Evolutionary conservation across 2,888 invertebrate species (phyloP).

Genomic region (Megalurothrips usitatus): DNA sequence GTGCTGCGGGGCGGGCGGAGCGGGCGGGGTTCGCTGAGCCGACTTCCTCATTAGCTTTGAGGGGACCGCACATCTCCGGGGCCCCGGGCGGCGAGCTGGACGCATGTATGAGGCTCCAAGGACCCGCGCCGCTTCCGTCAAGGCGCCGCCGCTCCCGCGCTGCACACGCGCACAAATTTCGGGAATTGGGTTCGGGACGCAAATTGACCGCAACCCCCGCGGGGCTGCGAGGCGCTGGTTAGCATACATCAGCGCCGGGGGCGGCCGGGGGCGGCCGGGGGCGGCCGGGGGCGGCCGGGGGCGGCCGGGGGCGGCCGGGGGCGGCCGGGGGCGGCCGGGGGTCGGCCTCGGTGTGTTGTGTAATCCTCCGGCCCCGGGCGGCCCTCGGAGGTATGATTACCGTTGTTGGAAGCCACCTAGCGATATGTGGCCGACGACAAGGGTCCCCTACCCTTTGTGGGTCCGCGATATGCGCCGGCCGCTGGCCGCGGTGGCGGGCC

Average conservation of each 20-base stretch:
- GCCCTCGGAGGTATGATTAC: not conserved
- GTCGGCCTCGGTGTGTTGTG: not conserved
- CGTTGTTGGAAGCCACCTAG: not conserved
- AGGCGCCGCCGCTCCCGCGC: not conserved
- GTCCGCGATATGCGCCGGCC: too few relatives aligned
- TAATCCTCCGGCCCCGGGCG: not conserved
- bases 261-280: not conserved
- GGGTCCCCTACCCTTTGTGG: too few relatives aligned
- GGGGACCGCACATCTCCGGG: not conserved
- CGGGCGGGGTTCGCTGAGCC: not conserved
- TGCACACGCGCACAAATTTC: not conserved
- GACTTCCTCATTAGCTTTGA: slow-evolving; percentile 23
- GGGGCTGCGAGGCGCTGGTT: not conserved
- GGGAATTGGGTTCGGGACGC: slow-evolving; percentile 3
- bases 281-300: not conserved
- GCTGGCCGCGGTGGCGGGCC: too few relatives aligned
- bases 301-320: not conserved
- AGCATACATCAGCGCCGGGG: not conserved
- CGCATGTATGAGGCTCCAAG: not conserved
- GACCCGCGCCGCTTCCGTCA: not conserved
- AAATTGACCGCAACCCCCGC: slow-evolving; percentile 21
- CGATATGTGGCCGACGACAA: too few relatives aligned
- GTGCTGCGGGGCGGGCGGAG: not conserved
- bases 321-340: not conserved
- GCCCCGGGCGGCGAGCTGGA: not conserved